A percentile compares a stretch with the other conserved stretches of the same genome.
Conservation (phyloP, 2,113 vertebrate genomes). For the Myrmecobius fasciatus region DNA sequence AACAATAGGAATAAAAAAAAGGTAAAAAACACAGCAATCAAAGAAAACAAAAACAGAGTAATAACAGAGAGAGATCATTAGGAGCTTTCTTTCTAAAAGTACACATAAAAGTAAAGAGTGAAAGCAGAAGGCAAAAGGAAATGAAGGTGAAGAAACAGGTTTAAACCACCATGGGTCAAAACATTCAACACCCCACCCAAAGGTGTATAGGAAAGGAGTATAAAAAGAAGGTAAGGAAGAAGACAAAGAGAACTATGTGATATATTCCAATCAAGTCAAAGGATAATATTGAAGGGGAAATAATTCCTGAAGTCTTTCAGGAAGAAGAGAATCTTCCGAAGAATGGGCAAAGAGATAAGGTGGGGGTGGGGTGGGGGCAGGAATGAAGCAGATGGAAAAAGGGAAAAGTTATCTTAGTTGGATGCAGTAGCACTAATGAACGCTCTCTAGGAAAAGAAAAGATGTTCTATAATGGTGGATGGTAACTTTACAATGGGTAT, state of each 20-base stretch:
- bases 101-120: background rate
- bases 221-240: background rate
- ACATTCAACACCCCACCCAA: background rate
- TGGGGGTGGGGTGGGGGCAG: too few species aligned
- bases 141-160: background rate
- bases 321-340: background rate
- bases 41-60: background rate
- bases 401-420: background rate
- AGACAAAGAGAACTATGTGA: background rate
- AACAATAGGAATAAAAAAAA: background rate
- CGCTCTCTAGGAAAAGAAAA: background rate
- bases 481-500: background rate
- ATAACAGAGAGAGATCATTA: background rate
- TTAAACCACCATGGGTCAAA: background rate
- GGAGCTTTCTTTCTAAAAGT: background rate
- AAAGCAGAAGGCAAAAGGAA: background rate
- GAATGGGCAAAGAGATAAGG: background rate
- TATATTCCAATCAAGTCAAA: background rate
- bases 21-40: background rate
- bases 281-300: background rate
- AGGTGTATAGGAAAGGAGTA: background rate
- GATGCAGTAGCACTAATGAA: background rate
- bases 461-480: background rate
- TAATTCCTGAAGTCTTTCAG: background rate
- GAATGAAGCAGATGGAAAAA: background rate